phyloP scores from a whole-genome alignment of 2,888 invertebrate genomes.

The Tipula unca region DNA sequence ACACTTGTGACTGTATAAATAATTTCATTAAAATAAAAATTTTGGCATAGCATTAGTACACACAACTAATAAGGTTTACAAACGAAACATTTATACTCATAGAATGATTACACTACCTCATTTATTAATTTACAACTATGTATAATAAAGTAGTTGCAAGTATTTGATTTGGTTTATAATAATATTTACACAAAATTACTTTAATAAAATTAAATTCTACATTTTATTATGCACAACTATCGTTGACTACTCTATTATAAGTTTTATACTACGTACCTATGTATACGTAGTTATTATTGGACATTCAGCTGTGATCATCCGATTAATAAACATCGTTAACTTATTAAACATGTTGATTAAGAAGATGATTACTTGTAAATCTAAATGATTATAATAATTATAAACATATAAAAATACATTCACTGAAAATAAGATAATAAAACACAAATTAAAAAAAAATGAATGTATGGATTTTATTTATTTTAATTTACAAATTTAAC shows the following conservation, averaged over 20 bases:
- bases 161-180: not conserved
- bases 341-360: no score
- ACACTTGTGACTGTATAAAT: not conserved
- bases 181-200: not conserved
- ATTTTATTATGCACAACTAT: not conserved
- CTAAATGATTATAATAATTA: no score
- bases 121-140: no score
- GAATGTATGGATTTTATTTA: no score
- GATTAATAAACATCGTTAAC: no score
- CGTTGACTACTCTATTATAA: not conserved
- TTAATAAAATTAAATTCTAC: not conserved
- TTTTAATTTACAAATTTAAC: no score
- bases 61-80: not conserved
- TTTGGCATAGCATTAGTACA: not conserved
- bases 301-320: no score
- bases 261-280: not conserved
- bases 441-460: no score
- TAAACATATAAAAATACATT: no score
- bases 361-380: no score
- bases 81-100: not conserved
- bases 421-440: no score
- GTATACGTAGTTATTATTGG: no score
- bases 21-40: not conserved
- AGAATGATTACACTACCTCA: not conserved
- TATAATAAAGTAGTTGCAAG: not conserved